phyloP scores from a whole-genome alignment of 1,140 invertebrate genomes.

The Pseudomyrmex gracilis region DNA sequence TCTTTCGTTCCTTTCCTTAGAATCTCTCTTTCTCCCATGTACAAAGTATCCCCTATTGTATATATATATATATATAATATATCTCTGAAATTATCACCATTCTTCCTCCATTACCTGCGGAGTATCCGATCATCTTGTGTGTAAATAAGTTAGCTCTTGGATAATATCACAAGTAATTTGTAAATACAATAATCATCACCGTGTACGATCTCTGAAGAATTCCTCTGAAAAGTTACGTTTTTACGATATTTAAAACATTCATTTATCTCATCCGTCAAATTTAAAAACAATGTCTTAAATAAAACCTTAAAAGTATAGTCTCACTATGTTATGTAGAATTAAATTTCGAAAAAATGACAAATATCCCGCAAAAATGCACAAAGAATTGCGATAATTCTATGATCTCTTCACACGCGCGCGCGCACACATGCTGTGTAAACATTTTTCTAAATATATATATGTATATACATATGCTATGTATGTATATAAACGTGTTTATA shows the following conservation, averaged over 20 bases:
- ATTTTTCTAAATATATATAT: conserved; percentile 17
- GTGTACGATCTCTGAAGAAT: no score
- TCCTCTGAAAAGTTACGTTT: no score
- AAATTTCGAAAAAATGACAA: neutral
- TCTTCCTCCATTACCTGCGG: neutral
- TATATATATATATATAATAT: no score
- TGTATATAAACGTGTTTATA: conserved; percentile 50
- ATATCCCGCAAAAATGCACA: conserved; percentile 3
- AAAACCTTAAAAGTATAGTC: no score
- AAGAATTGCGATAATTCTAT: conserved; percentile 42
- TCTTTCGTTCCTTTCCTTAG: conserved; percentile 65
- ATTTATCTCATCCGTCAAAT: no score
- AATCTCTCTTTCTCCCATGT: conserved; percentile 48
- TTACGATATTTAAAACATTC: no score
- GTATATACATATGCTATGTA: conserved; percentile 61
- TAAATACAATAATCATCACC: no score
- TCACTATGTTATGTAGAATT: no score
- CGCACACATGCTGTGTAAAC: no score
- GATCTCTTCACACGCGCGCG: neutral
- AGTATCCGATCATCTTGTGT: neutral
- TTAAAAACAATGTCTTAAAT: no score
- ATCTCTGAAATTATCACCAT: neutral
- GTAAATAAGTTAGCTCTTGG: no score
- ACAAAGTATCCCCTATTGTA: neutral
- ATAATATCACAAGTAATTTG: no score